Conservation (phyloP, 2,113 vertebrate species). For the Epinephelus fuscoguttatus region DNA sequence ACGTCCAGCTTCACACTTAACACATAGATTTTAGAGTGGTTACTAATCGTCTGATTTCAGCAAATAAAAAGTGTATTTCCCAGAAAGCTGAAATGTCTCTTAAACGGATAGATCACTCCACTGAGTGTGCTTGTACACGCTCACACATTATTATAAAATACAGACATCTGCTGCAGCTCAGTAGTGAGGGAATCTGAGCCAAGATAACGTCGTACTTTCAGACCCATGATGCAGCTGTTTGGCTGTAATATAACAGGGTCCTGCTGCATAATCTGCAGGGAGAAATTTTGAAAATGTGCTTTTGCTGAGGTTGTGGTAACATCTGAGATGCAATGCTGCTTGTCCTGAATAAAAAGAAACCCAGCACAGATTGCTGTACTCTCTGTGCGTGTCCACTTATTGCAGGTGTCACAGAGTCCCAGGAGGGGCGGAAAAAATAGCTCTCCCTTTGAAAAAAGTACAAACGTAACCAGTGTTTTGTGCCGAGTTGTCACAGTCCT, state of each 20-base stretch:
- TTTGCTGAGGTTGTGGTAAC: slow-evolving; percentile 4
- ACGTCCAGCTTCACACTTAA: no score
- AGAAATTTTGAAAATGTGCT: background rate
- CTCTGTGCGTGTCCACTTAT: background rate
- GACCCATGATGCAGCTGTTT: background rate
- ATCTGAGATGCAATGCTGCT: background rate
- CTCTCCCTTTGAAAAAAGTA: background rate
- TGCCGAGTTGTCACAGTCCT: background rate
- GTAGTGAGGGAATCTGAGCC: background rate
- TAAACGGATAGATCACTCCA: background rate
- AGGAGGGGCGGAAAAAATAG: background rate
- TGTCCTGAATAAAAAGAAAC: slow-evolving; percentile 23
- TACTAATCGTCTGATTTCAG: no score
- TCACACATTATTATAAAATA: background rate
- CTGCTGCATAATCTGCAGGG: background rate
- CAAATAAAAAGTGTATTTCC: no score
- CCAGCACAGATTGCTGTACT: background rate
- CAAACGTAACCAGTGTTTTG: background rate
- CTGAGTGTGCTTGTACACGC: background rate
- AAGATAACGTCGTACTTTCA: background rate
- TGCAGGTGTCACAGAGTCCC: slow-evolving; percentile 31
- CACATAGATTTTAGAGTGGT: no score
- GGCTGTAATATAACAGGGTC: background rate
- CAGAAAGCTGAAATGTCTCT: no score
- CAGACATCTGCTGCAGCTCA: slow-evolving; percentile 2